Evolutionary conservation across 2,888 invertebrate genomes (phyloP).

Genomic region (Amitus sp.): DNA sequence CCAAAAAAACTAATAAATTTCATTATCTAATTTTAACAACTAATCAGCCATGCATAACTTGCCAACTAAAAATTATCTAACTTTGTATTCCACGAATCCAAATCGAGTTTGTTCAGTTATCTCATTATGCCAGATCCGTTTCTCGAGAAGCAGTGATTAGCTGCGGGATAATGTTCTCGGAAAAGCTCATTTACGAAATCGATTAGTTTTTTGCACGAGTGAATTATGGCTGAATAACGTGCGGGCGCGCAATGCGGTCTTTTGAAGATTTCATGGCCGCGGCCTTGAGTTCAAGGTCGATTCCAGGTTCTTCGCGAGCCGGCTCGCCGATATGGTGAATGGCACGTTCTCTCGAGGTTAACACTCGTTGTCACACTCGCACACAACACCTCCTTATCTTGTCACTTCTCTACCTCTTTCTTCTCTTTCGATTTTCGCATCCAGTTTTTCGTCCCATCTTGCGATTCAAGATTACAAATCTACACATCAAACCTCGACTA

Average conservation of each 20-base stretch:
- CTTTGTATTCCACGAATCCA: neutral
- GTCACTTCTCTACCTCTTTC: neutral
- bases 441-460: neutral
- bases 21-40: no score
- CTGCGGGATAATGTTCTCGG: neutral
- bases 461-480: conserved; percentile 5
- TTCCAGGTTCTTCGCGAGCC: conserved; percentile 9
- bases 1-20: no score
- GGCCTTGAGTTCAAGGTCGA: conserved; percentile 9
- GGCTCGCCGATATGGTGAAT: conserved; percentile 4
- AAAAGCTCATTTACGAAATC: conserved; percentile 10
- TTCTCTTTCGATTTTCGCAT: neutral
- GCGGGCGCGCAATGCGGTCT: neutral
- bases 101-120: no score
- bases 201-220: conserved; percentile 18
- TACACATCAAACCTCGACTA: neutral
- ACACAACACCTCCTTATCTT: conserved; percentile 6
- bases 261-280: conserved; percentile 3
- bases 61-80: neutral
- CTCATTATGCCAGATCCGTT: no score
- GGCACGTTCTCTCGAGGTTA: conserved; percentile 7
- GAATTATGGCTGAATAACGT: neutral
- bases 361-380: conserved; percentile 12
- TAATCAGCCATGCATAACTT: no score
- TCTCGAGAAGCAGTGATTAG: neutral